Conservation (phyloP, 2,888 invertebrate species). For the Cerceris ruficornis region DNA sequence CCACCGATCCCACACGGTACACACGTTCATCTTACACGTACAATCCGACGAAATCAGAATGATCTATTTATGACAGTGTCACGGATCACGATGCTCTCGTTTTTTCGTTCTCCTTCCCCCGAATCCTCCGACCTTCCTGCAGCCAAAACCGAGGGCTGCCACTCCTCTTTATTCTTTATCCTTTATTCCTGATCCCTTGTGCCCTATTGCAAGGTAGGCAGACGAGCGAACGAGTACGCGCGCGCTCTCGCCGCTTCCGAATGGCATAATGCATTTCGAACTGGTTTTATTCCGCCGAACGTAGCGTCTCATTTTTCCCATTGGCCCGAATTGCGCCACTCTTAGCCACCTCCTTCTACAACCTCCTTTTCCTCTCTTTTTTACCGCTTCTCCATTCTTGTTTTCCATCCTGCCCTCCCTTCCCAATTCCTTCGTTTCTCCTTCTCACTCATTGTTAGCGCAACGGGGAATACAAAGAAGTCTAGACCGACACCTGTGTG, state of each 20-base stretch:
- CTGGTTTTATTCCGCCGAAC: slow-evolving; percentile 74
- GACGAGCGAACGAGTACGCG: slow-evolving; percentile 39
- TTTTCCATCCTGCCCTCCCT: slow-evolving; percentile 22
- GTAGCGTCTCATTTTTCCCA: slow-evolving; percentile 71
- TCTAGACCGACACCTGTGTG: slow-evolving; percentile 81
- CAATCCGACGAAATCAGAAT: not conserved
- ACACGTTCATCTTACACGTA: too few relatives aligned
- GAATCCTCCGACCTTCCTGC: slow-evolving; percentile 37
- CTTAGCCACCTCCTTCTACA: slow-evolving; percentile 46
- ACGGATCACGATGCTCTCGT: slow-evolving; percentile 35
- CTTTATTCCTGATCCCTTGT: slow-evolving; percentile 74
- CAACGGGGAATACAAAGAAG: slow-evolving; percentile 70
- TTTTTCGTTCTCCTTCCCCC: slow-evolving; percentile 35
- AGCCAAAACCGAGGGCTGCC: slow-evolving; percentile 60
- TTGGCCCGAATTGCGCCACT: slow-evolving; percentile 67
- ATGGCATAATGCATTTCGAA: slow-evolving; percentile 75
- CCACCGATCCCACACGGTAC: not conserved
- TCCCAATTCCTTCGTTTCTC: slow-evolving; percentile 36
- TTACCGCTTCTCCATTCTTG: slow-evolving; percentile 58
- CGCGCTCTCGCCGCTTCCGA: slow-evolving; percentile 57
- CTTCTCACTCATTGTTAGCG: slow-evolving; percentile 43
- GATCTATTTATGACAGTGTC: not conserved
- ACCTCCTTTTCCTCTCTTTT: slow-evolving; percentile 56
- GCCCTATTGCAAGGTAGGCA: slow-evolving; percentile 64
- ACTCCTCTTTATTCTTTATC: slow-evolving; percentile 72